These are phyloP conservation scores for Aphelinus atriplicis DNA, from an alignment of 1,140 invertebrate species.

Conservation along the genomic window DNA sequence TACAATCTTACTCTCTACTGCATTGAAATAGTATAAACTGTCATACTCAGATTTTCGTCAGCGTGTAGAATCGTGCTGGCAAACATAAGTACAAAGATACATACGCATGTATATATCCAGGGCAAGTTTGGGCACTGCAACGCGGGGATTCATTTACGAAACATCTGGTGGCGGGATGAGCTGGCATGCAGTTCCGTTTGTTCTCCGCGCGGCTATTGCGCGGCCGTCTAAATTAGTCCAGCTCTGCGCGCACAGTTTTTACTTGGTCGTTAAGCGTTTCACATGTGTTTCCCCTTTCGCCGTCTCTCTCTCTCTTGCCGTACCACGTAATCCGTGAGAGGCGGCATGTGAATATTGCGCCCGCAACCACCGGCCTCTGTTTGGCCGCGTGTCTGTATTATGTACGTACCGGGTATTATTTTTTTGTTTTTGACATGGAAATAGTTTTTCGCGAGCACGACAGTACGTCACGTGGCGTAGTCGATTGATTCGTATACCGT, in stretches of 20 bases:
- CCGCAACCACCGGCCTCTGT: not conserved
- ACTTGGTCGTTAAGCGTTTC: conserved; percentile 59
- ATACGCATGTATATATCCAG: no score
- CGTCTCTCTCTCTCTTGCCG: conserved; percentile 22
- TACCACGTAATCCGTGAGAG: conserved; percentile 44
- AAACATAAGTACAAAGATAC: no score
- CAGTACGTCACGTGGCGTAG: no score
- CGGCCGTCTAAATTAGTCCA: conserved; percentile 59
- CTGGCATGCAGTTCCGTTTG: conserved; percentile 64
- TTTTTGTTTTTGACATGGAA: not conserved
- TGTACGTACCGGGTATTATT: conserved; percentile 16
- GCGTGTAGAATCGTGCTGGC: no score
- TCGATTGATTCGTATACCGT: no score
- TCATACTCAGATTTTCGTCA: no score
- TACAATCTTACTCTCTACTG: no score
- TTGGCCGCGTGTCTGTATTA: no score
- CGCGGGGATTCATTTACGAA: conserved; percentile 57
- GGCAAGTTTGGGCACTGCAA: conserved; percentile 20
- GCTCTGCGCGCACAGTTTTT: conserved; percentile 52
- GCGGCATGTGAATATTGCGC: conserved; percentile 23
- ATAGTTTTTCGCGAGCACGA: no score
- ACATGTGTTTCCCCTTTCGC: conserved; percentile 51
- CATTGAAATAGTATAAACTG: no score
- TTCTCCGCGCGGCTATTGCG: conserved; percentile 41
- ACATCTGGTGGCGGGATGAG: conserved; percentile 57